Conservation (phyloP, 1,140 invertebrate genomes). For the Alviniconcha marisindica region DNA sequence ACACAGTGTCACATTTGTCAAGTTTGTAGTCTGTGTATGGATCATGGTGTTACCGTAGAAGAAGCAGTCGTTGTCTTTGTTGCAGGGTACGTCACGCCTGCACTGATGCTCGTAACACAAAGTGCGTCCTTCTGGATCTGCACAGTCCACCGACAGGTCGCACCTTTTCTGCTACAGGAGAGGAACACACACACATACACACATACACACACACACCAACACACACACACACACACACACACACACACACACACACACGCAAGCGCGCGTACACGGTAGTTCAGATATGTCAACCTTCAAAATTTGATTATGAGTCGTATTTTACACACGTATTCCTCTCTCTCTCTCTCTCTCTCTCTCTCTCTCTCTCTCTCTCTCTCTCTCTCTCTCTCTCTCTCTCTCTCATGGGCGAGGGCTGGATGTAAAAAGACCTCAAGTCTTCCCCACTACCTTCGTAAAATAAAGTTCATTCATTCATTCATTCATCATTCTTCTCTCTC, state of each 20-base stretch:
- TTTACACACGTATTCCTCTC: too few species aligned
- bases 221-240: neutral
- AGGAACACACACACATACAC: neutral
- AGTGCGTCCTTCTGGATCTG: neutral
- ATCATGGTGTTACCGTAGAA: slow-evolving; percentile 10
- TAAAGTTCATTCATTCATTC: too few species aligned
- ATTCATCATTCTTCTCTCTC: neutral
- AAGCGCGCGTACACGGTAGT: neutral
- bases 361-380: too few species aligned
- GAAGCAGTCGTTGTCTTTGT: slow-evolving; percentile 17
- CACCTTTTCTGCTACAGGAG: too few species aligned
- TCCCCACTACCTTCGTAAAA: too few species aligned
- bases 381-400: too few species aligned
- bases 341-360: too few species aligned
- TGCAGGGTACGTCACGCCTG: neutral
- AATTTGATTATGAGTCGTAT: too few species aligned
- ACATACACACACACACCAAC: neutral
- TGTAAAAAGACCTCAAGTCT: too few species aligned
- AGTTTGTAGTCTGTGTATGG: too few species aligned
- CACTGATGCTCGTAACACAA: neutral
- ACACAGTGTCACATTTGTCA: too few species aligned
- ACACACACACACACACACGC: neutral
- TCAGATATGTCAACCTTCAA: neutral
- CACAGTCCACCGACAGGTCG: neutral
- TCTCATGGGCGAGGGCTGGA: too few species aligned